Base-by-base conservation (phyloP, 2,113 vertebrate genomes). In the Ellobius talpinus region DNA sequence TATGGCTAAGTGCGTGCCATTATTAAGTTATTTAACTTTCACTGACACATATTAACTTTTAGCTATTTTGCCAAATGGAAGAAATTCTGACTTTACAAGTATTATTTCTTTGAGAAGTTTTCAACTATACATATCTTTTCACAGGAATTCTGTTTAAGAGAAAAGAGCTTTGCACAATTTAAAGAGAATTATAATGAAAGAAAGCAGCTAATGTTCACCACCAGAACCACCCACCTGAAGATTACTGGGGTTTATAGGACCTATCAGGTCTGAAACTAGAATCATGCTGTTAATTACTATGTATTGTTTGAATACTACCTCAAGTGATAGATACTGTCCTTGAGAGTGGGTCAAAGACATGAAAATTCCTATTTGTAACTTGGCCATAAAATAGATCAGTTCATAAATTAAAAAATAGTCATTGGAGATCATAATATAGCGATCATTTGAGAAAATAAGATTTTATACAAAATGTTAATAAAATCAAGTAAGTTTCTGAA, bases 361-460 rank as follows among this genome's bases (percentile, higher is more conserved):
- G 31, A 79, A 93, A 55, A 45, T 93, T 89, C 17, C 76, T 66
- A 33, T 90, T 93, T 82, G 82, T 82, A 87, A 87, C 26, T 47
- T 63, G 9, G 21, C 50, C 92, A 58, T 74, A 1, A 24, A 63
- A 3, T 58, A 90, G 47, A 47, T 52, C 68, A 95, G 36, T 45
- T 91, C 9, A 79, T 42, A 72, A 93, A 86, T 10, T 78, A 78
- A 42, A 89, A 96, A 39, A 52, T 5, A 87, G 10, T 65, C 36
- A 24, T 90, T 77, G 39, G 70, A 85, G 29, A 86, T 84, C 47
- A 74, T 63, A 87, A 74, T 72, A 88, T 78, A 91, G 58, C 72
- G 21, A 65, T 1, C n/a, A 70, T 76, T 66, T 50, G 45, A 19
- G 36, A 42, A 88, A 92, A 72, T 72, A n/a, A 33, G 58, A 50